Evolutionary conservation across 1,140 invertebrate genomes (phyloP), one percentile per base, ranked within the genome.

Genomic region (Ceratina australensis): DNA sequence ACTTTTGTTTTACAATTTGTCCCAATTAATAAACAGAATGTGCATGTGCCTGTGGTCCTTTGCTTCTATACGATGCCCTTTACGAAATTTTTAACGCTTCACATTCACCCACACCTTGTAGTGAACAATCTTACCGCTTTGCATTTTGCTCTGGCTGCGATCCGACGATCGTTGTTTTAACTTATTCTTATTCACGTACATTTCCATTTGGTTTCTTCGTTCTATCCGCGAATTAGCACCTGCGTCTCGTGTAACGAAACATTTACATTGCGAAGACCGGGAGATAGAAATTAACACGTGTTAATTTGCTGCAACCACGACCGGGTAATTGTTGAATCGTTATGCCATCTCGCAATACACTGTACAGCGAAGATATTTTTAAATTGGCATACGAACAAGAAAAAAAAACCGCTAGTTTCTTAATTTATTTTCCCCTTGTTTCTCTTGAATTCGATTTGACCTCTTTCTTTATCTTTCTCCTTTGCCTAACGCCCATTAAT

Each of bases 21-120:
- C 89, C 90, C 90, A 87, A 92, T 92, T 91, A 92, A 92, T 92
- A 92, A 92, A 92, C 89, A 92, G 89, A 92, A 92, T 92, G 91
- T 92, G 91, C 91, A 92, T 92, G 91, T 91, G 91, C 90, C 88
- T 92, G 89, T 91, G 88, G 90, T n/a, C 90, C 89, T 90, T 91
- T 90, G 90, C 87, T 89, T 86, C 83, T 89, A 86, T 76, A 89
- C 82, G 72, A 78, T 72, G 79, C 79, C 82, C 83, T 79, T 88
- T 78, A n/a, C 33, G 33, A 73, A 79, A 81, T 80, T 80, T 80
- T 83, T 81, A 87, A 88, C 79, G 89, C 89, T 89, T 90, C 78
- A 54, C 66, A 54, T 20, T 42, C 65, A 63, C 64, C 64, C 15
- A 52, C 5, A 60, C 50, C 68, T 84, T 71, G 60, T 86, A 85